Conservation (phyloP, 2,888 invertebrate genomes). For the Nebria brevicollis region DNA sequence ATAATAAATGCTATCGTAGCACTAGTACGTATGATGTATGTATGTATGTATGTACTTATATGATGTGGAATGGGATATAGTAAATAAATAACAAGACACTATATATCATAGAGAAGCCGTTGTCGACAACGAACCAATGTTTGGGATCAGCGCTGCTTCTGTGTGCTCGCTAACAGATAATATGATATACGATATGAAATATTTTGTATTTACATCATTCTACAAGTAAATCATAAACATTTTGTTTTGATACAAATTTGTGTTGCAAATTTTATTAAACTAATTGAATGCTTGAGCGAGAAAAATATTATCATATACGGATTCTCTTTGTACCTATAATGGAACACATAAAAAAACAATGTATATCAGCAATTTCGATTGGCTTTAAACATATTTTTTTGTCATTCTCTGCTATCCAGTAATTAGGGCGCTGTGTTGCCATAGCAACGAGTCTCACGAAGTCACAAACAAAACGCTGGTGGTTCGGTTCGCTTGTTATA, state of each 20-base stretch:
- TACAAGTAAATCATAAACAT: no score
- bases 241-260: no score
- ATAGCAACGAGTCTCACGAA: not conserved
- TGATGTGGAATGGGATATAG: not conserved
- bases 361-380: no score
- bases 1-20: slow-evolving; percentile 8
- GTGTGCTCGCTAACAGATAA: not conserved
- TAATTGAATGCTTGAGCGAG: no score
- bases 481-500: not conserved
- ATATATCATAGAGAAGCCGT: not conserved
- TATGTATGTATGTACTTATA: no score
- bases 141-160: not conserved
- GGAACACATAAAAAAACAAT: no score
- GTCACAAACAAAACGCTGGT: not conserved
- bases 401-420: not conserved
- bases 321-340: no score
- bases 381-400: not conserved
- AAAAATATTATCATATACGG: no score
- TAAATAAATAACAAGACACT: slow-evolving; percentile 1
- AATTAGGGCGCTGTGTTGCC: not conserved
- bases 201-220: no score
- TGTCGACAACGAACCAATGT: not conserved
- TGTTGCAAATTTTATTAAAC: no score
- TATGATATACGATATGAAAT: not conserved
- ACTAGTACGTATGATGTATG: not conserved